A percentile compares a stretch with the other conserved stretches of the same genome.
These are phyloP conservation scores for Lytechinus variegatus DNA, from an alignment of 35 echinoderm and acorn worm species.

Conservation along the genomic window DNA sequence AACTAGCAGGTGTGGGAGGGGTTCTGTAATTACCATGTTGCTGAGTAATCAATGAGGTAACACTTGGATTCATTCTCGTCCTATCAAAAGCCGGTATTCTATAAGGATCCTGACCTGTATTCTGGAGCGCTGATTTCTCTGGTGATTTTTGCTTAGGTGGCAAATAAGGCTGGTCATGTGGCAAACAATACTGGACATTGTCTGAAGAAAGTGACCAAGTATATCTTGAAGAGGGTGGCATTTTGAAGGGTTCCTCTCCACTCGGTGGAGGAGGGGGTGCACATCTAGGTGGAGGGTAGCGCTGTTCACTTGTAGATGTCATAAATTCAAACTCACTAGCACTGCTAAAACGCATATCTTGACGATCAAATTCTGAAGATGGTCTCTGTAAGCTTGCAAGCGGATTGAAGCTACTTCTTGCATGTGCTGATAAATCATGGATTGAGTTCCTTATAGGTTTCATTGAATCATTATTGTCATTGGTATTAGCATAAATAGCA, in stretches of 20 bases:
- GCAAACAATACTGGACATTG: conserved; percentile 26
- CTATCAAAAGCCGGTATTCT: background rate
- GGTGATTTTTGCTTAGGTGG: background rate
- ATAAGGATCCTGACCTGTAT: background rate
- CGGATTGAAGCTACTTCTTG: background rate
- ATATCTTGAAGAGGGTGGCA: background rate
- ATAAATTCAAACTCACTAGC: conserved; percentile 53
- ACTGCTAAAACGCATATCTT: conserved; percentile 67
- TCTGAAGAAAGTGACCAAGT: background rate
- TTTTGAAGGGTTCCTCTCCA: background rate
- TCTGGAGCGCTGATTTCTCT: background rate
- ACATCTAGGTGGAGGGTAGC: conserved; percentile 61
- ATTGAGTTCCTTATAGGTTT: background rate
- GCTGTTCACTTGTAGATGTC: background rate
- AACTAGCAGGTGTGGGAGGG: conserved; percentile 42
- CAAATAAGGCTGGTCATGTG: background rate
- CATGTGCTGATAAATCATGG: background rate
- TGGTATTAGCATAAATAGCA: conserved; percentile 31
- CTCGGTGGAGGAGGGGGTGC: conserved; percentile 65
- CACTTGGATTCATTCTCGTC: background rate
- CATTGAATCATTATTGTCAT: background rate
- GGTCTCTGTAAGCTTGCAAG: background rate
- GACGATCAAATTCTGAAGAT: conserved; percentile 28
- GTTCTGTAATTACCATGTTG: conserved; percentile 30
- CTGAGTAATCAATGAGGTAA: conserved; percentile 1